Evolutionary conservation across 1,140 invertebrate genomes (phyloP).

Genomic region (Formica exsecta): DNA sequence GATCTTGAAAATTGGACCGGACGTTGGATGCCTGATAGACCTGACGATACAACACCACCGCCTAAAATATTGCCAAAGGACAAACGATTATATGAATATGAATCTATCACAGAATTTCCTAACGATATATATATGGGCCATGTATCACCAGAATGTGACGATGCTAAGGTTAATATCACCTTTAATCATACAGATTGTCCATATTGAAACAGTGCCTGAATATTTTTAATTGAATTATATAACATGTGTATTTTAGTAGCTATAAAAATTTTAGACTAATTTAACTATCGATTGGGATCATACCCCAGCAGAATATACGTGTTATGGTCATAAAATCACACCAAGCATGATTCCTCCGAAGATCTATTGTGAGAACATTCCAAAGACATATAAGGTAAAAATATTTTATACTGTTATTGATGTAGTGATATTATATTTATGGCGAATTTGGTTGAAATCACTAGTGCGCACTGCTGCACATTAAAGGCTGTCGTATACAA

Average conservation of each 20-base stretch:
- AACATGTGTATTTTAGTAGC: background rate
- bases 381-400: conserved; percentile 88
- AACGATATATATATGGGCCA: conserved; percentile 58
- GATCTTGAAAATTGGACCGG: conserved; percentile 80
- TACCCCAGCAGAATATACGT: conserved; percentile 89
- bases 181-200: background rate
- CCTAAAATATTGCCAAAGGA: conserved; percentile 75
- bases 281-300: conserved; percentile 91
- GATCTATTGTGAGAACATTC: conserved; percentile 88
- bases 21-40: conserved; percentile 82
- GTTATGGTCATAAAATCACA: conserved; percentile 86
- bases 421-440: background rate
- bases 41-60: conserved; percentile 77
- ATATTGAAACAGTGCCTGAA: background rate
- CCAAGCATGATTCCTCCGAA: conserved; percentile 87
- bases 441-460: no score
- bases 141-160: conserved; percentile 88
- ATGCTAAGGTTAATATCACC: conserved; percentile 88
- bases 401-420: conserved; percentile 18
- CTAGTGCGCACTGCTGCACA: no score
- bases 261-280: conserved; percentile 87
- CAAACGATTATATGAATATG: background rate
- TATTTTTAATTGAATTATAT: background rate
- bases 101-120: background rate
- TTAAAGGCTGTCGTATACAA: no score